Base-by-base conservation (phyloP, 2,888 invertebrate species). In the Graphium colonna region DNA sequence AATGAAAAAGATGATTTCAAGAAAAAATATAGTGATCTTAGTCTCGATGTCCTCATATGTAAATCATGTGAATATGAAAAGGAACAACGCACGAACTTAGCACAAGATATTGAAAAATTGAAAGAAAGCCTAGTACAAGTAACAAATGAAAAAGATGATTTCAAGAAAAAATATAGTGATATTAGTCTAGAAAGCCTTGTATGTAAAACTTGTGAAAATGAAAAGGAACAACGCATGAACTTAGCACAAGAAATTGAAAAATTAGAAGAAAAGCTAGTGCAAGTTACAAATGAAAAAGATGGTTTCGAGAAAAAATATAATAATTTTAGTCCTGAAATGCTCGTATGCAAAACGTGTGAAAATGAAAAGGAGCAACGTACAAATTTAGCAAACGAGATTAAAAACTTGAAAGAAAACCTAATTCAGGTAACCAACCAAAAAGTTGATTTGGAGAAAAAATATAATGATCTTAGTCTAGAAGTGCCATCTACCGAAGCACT, bases 141-240 rank as follows among this genome's bases (percentile, higher is more conserved):
- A 2, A 67, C 69, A 62, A 51, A 50, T 12, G 64, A 76, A 60
- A 86, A 82, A 61, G 46, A 58, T 28, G 65, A 69, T 12, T 60
- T 84, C 16, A 71, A 80, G 51, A 58, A 70, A 44, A 81, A 80
- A 65, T 84, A 77, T 56, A 69, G 71, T 4, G 71, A 72, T 46
- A 63, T 82, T 1, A 39, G 60, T 12, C 61, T 77, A 46, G 83
- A 85, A 68, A 63, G 71, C 41, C 74, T 21, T 21, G 21, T 36
- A 13, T 36, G 36, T 13, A 36, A 36, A n/a, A 12, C 7, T 3
- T 36, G 36, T 36, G 36, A 12, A 36, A 10, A 36, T 4, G 36
- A 58, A 42, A 45, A 53, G n/a, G 58, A 70, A 15, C 52, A 69
- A 12, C 57, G 64, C 12, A 60, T 66, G 43, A 59, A 61, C n/a